Conservation (phyloP, 2,797 vertebrate species). For the Gadopsis bispinosus region DNA sequence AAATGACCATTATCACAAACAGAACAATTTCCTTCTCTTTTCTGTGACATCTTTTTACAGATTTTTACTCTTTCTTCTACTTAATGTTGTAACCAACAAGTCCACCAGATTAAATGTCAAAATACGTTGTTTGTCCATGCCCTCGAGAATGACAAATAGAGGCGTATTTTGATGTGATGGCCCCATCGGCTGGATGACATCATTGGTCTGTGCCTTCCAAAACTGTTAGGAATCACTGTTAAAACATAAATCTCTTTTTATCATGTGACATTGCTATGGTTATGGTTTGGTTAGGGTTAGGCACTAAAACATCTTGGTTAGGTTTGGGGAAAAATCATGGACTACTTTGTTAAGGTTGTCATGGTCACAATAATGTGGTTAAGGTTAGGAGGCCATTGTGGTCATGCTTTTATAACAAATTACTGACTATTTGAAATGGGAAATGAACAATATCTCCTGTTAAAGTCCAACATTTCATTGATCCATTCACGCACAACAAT, state of each 20-base stretch:
- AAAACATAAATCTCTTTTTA: neutral
- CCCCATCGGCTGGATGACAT: neutral
- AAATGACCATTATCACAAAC: neutral
- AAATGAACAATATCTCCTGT: neutral
- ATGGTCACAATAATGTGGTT: neutral
- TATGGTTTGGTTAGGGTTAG: neutral
- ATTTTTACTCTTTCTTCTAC: neutral
- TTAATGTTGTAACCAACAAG: neutral
- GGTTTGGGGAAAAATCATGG: neutral
- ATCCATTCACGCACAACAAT: no score
- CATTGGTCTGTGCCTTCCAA: neutral
- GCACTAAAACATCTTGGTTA: neutral
- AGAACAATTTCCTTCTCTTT: slow-evolving; percentile 58
- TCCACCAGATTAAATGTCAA: neutral
- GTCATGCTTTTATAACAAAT: neutral
- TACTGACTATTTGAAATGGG: neutral
- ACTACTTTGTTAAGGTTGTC: neutral
- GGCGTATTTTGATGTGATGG: neutral
- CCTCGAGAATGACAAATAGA: no score
- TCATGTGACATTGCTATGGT: neutral
- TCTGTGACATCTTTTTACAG: neutral
- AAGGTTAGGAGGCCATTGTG: neutral
- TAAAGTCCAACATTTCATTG: no score
- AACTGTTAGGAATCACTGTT: neutral
- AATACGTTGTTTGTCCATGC: no score